These are phyloP conservation scores for Tenthredo amoena DNA, from an alignment of 2,888 invertebrate genomes.

Conservation along the genomic window DNA sequence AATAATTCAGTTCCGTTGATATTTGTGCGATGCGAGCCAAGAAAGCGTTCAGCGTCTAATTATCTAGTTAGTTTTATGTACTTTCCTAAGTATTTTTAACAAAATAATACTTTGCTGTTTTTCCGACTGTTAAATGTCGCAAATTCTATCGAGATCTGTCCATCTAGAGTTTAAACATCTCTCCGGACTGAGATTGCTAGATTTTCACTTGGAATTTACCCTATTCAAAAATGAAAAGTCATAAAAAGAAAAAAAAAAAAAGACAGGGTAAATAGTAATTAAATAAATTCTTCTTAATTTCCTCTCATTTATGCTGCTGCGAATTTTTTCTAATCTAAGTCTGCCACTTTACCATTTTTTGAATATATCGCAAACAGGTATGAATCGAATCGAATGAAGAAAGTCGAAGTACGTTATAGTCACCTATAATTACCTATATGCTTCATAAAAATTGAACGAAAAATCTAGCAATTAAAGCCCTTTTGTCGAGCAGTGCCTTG, in stretches of 20 bases:
- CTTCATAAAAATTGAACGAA: not conserved
- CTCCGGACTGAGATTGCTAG: conserved; percentile 56
- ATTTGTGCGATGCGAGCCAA: conserved; percentile 15
- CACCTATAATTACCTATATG: not conserved
- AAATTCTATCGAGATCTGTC: conserved; percentile 56
- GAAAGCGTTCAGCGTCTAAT: not conserved
- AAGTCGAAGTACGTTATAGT: not conserved
- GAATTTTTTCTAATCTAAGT: not conserved
- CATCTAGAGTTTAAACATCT: conserved; percentile 57
- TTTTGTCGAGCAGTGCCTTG: conserved; percentile 76
- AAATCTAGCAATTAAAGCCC: conserved; percentile 60
- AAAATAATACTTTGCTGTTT: conserved; percentile 1
- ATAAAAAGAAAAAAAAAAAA: not conserved
- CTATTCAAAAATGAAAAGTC: not conserved
- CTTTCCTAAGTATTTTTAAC: conserved; percentile 25
- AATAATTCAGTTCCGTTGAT: conserved; percentile 5
- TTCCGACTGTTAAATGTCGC: conserved; percentile 30
- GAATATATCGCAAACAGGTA: not conserved
- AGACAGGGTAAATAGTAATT: conserved; percentile 17
- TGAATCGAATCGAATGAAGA: not conserved
- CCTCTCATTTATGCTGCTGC: not conserved
- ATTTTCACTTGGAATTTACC: conserved; percentile 35
- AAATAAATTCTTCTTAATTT: not conserved
- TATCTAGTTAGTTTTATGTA: conserved; percentile 18
- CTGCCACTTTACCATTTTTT: not conserved